Evolutionary conservation across 2,113 vertebrate genomes (phyloP), one percentile per base, ranked within the genome.

Genomic region (Mustela nigripes): DNA sequence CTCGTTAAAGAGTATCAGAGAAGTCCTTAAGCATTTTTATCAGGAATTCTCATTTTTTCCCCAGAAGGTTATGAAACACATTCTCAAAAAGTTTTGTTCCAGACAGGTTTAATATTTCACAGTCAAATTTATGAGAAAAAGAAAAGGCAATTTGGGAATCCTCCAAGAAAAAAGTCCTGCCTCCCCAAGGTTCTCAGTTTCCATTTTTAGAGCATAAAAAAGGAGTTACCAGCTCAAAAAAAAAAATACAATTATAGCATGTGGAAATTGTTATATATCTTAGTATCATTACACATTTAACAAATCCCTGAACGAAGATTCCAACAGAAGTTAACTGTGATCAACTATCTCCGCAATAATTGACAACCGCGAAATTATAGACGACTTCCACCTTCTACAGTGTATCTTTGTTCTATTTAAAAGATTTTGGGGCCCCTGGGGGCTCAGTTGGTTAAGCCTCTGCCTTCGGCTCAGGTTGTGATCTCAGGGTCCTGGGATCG

Each of bases 71-170:
- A 91, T 91, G 89, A 95, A 95, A 83, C 93, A 78, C 39, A 65
- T 65, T 93, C 36, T 81, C 28, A 45, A 88, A 88, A 89, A 80
- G 67, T 80, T 73, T 58, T 85, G 7, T 92, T 97, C 45, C 48
- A 84, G 60, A 87, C 48, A 96, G 71, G 65, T 86, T 95, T 93
- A 94, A 42, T 96, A 92, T 92, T 96, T 96, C 69, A 82, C 67
- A 65, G 60, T 83, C 42, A 31, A 89, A 96, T 93, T 91, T 85
- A 73, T 86, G 50, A 80, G 71, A 89, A 94, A 58, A 81, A 89
- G 78, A 83, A 96, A 91, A 94, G 82, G 50, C 82, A 28, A 80
- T 89, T 67, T 92, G 90, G 69, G 90, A 94, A 31, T 90, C 62
- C 33, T 90, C 79, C 36, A 84, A 58, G n/a, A 84, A 80, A 69